Evolutionary conservation across 2,797 vertebrate species (phyloP).

Genomic region (Acanthurus leucopareius): DNA sequence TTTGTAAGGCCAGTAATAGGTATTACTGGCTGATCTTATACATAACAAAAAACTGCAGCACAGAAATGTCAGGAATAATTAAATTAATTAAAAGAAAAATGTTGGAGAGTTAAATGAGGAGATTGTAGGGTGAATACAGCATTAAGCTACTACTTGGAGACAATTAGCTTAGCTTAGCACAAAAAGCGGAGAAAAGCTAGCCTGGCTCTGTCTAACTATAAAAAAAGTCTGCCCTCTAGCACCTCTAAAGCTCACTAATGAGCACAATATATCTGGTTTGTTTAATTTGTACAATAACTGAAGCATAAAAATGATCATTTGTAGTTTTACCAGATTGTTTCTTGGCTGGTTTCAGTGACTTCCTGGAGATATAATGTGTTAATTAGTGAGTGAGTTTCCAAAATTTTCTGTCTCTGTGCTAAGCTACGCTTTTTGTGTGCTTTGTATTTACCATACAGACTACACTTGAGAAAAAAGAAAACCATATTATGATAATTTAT

Average conservation of each 20-base stretch:
- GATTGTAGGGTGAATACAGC: neutral
- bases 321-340: neutral
- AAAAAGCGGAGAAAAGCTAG: neutral
- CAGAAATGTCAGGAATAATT: conserved; percentile 8
- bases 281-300: neutral
- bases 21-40: too few species aligned
- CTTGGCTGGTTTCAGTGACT: neutral
- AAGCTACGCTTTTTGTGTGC: neutral
- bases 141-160: neutral
- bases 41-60: neutral
- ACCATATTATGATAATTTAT: neutral
- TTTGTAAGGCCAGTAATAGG: too few species aligned
- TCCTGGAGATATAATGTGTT: neutral
- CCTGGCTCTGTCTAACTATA: neutral
- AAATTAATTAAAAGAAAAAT: too few species aligned
- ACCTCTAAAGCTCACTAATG: neutral
- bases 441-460: neutral
- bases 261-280: neutral
- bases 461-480: neutral
- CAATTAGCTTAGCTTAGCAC: neutral
- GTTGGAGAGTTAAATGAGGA: neutral
- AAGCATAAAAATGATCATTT: neutral
- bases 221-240: neutral
- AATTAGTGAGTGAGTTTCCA: neutral
- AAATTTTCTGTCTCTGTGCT: neutral